phyloP scores from a whole-genome alignment of 2,888 invertebrate genomes.

The Formica aserva region DNA sequence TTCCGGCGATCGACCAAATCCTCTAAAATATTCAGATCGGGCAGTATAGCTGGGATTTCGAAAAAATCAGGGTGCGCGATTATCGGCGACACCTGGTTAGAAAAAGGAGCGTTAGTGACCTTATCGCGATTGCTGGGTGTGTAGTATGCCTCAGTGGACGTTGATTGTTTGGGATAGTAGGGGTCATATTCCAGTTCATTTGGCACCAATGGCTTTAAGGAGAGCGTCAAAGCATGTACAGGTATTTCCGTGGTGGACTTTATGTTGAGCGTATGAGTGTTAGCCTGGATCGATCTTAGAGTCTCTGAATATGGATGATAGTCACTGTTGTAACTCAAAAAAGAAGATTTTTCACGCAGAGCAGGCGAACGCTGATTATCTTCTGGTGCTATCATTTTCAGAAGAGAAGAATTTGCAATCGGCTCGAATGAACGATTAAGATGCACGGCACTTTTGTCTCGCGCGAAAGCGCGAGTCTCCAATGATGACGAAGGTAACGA shows the following conservation, averaged over 20 bases:
- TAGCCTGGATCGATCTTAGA: slow-evolving; percentile 78
- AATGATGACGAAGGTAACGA: not conserved
- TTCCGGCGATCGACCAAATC: slow-evolving; percentile 82
- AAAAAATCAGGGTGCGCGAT: slow-evolving; percentile 58
- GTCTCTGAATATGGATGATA: slow-evolving; percentile 78
- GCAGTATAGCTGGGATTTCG: slow-evolving; percentile 79
- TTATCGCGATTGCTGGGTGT: slow-evolving; percentile 69
- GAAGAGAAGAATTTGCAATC: not conserved
- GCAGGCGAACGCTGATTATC: not conserved
- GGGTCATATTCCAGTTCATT: slow-evolving; percentile 80
- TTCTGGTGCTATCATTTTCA: not conserved
- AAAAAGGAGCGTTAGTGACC: slow-evolving; percentile 32
- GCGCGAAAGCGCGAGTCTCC: not conserved
- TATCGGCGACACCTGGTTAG: slow-evolving; percentile 38
- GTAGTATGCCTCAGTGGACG: slow-evolving; percentile 80
- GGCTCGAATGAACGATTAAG: not conserved
- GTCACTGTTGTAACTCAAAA: slow-evolving; percentile 52
- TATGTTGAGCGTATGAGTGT: slow-evolving; percentile 36
- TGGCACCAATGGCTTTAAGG: slow-evolving; percentile 75
- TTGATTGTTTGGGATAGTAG: slow-evolving; percentile 79
- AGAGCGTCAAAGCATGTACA: slow-evolving; percentile 73
- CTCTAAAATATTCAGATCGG: slow-evolving; percentile 80
- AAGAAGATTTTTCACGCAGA: not conserved
- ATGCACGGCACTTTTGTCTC: not conserved
- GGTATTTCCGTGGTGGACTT: slow-evolving; percentile 70